phyloP scores from a whole-genome alignment of 2,113 vertebrate genomes.

The Archocentrus centrarchus region DNA sequence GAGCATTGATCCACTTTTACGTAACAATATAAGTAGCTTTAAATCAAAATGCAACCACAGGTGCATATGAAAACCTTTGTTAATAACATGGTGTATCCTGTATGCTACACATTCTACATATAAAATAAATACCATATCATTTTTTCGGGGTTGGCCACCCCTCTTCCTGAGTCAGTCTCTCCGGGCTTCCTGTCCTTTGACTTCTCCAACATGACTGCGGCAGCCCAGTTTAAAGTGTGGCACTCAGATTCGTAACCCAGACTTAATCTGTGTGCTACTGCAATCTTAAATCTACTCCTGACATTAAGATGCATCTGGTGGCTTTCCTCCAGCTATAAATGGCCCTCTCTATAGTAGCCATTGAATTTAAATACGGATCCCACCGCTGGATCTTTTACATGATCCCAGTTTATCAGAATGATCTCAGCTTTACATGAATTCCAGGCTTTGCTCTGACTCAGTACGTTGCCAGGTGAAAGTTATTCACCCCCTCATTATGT shows the following conservation, averaged over 20 bases:
- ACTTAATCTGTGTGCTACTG: too few relatives aligned
- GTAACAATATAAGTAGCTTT: not conserved
- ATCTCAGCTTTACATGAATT: not conserved
- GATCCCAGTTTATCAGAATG: not conserved
- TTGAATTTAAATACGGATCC: not conserved
- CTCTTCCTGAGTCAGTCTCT: not conserved
- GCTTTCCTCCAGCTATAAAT: not conserved
- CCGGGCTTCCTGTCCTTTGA: slow-evolving; percentile 11
- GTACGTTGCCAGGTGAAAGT: not conserved
- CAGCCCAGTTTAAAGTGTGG: not conserved
- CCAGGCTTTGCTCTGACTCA: not conserved
- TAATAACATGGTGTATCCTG: slow-evolving; percentile 2
- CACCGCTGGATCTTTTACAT: not conserved
- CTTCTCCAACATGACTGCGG: slow-evolving; percentile 1
- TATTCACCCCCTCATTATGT: not conserved
- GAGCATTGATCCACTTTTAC: not conserved
- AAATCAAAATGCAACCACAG: not conserved
- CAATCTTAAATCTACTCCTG: not conserved
- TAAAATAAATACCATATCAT: not conserved
- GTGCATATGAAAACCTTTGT: not conserved
- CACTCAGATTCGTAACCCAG: not conserved
- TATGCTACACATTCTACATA: not conserved
- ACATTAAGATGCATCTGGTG: not conserved
- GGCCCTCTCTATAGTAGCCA: not conserved
- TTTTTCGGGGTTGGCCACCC: not conserved